A percentile compares a stretch with the other conserved stretches of the same genome.
These are phyloP conservation scores for Beaufortia kweichowensis DNA, from an alignment of 2,113 vertebrate species.

Conservation along the genomic window DNA sequence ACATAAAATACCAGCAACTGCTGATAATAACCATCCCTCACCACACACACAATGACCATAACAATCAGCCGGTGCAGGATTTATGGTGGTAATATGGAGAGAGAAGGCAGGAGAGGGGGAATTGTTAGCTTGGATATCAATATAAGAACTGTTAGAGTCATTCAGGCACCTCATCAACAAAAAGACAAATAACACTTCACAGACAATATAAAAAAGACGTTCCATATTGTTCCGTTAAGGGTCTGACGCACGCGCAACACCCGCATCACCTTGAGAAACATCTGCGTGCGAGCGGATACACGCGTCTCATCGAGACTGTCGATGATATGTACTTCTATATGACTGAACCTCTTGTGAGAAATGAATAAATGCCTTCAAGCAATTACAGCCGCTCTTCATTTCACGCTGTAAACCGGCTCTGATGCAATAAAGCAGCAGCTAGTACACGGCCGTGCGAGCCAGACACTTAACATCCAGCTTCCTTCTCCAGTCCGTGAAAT, in stretches of 20 bases:
- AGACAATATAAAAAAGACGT: constrained; percentile 28
- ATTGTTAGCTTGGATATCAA: constrained; percentile 53
- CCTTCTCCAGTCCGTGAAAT: background rate
- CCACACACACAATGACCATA: constrained; percentile 77
- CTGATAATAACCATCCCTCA: constrained; percentile 79
- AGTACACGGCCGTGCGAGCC: background rate
- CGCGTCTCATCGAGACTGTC: constrained; percentile 15
- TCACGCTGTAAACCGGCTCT: constrained; percentile 10
- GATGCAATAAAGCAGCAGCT: constrained; percentile 19
- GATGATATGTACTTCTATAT: constrained; percentile 19
- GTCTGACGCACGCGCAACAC: background rate
- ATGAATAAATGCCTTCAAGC: constrained; percentile 31
- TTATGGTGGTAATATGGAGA: constrained; percentile 74
- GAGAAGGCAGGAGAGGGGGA: constrained; percentile 50
- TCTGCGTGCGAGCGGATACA: constrained; percentile 48
- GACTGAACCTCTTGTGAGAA: constrained; percentile 24
- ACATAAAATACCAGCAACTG: constrained; percentile 71
- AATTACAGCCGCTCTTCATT: constrained; percentile 41
- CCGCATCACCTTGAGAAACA: constrained; percentile 1
- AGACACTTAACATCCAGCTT: background rate
- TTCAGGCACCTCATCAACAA: constrained; percentile 51
- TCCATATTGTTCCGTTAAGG: background rate
- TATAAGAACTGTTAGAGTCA: constrained; percentile 53
- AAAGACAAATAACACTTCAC: constrained; percentile 57
- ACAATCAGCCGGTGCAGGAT: constrained; percentile 73